phyloP scores from a whole-genome alignment of 64 coral and sea anemone species.

The Stichodactyla mertensii region DNA sequence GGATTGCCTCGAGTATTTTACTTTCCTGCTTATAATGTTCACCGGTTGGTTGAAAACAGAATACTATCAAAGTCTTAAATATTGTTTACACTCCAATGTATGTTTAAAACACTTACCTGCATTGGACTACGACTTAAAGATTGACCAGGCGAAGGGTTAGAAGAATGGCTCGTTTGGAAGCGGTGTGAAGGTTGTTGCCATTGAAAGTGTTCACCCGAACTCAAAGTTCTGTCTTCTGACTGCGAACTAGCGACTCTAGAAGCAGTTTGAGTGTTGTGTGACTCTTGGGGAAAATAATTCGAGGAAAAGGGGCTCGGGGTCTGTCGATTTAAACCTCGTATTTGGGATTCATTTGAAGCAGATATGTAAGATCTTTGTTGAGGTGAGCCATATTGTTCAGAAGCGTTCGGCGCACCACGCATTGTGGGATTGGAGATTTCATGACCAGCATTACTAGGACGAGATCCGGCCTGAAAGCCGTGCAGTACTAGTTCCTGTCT shows the following conservation, averaged over 20 bases:
- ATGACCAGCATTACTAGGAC: constrained; percentile 19
- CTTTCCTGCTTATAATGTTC: constrained; percentile 1
- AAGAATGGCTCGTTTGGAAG: constrained; percentile 42
- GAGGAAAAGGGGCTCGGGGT: constrained; percentile 41
- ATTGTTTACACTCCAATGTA: not conserved
- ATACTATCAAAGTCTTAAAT: constrained; percentile 17
- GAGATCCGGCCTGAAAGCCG: constrained; percentile 39
- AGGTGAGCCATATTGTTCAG: constrained; percentile 68
- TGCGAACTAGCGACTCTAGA: constrained; percentile 33
- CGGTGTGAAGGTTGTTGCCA: constrained; percentile 58
- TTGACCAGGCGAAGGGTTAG: constrained; percentile 50
- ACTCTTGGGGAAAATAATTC: constrained; percentile 50
- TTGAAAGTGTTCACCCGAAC: constrained; percentile 61
- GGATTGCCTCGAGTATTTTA: constrained; percentile 29
- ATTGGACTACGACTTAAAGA: constrained; percentile 40
- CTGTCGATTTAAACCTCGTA: constrained; percentile 60
- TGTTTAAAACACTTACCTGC: constrained; percentile 37
- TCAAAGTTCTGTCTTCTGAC: constrained; percentile 55
- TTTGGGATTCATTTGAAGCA: constrained; percentile 57
- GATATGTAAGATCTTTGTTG: constrained; percentile 63
- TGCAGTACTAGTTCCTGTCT: constrained; percentile 58
- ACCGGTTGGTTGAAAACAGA: constrained; percentile 3
- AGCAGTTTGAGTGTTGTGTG: constrained; percentile 33
- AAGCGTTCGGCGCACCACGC: constrained; percentile 50
- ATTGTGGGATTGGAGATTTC: constrained; percentile 47